These are phyloP conservation scores for Zingel zingel DNA, from an alignment of 2,113 vertebrate genomes.

Conservation along the genomic window DNA sequence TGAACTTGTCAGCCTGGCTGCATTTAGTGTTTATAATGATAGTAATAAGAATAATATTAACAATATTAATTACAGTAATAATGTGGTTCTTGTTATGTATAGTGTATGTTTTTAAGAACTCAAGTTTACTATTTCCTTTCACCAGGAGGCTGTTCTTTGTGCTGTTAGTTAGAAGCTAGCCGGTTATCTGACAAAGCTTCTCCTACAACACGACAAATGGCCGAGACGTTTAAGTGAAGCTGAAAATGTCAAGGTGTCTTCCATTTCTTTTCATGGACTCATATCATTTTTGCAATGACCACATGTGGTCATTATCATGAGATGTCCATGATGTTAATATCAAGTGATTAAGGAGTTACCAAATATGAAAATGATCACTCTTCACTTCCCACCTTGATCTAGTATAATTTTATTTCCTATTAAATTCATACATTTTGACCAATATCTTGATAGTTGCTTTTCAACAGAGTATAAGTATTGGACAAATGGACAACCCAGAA, in stretches of 20 bases:
- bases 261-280: constrained; percentile 38
- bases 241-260: constrained; percentile 33
- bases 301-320: constrained; percentile 33
- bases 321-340: constrained; percentile 25
- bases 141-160: constrained; percentile 36
- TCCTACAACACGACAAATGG: constrained; percentile 27
- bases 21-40: constrained; percentile 67
- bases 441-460: constrained; percentile 26
- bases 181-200: constrained; percentile 28
- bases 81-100: constrained; percentile 73
- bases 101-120: constrained; percentile 68
- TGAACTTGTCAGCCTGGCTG: constrained; percentile 67
- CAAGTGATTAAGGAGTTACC: constrained; percentile 10
- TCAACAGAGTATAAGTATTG: not conserved
- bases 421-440: constrained; percentile 53
- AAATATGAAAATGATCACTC: constrained; percentile 42
- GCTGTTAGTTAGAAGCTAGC: constrained; percentile 41
- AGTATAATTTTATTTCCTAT: constrained; percentile 58
- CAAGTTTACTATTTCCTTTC: constrained; percentile 59
- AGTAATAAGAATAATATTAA: constrained; percentile 70
- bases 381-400: constrained; percentile 40
- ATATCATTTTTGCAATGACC: constrained; percentile 33
- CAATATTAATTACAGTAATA: constrained; percentile 69
- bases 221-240: constrained; percentile 13
- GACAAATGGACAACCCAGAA: not conserved